Evolutionary conservation across 1,140 invertebrate genomes (phyloP).

Genomic region (Plectus sambesii): DNA sequence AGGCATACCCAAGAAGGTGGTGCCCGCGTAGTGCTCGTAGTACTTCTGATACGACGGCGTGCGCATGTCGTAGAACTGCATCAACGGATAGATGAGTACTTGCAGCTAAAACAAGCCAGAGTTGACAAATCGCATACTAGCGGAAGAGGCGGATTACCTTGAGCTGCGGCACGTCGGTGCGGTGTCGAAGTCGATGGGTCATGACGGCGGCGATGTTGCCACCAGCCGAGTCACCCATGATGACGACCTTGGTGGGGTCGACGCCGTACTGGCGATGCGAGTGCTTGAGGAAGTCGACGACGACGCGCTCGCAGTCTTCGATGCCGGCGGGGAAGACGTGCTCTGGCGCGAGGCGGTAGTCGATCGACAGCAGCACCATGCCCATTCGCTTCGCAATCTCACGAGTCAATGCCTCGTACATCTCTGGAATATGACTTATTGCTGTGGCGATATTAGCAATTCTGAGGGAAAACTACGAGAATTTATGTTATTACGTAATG

Average conservation of each 20-base stretch:
- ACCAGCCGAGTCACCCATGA: constrained; percentile 32
- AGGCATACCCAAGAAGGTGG: no score
- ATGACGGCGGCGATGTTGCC: constrained; percentile 30
- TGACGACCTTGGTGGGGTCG: constrained; percentile 25
- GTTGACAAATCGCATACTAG: constrained; percentile 7
- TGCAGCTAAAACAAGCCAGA: constrained; percentile 22
- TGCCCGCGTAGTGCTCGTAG: constrained; percentile 25
- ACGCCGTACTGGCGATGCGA: constrained; percentile 20
- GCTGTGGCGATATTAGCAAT: no score
- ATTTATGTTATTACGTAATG: no score
- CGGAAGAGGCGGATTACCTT: constrained; percentile 2
- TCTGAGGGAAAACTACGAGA: no score
- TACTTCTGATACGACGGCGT: constrained; percentile 31
- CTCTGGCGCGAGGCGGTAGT: no score
- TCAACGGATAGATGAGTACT: constrained; percentile 31
- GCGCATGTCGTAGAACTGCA: constrained; percentile 30
- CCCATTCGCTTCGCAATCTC: no score
- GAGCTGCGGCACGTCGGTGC: background rate
- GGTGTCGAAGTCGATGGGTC: constrained; percentile 21
- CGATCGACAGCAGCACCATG: no score
- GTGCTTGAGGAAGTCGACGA: no score
- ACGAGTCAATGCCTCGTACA: no score
- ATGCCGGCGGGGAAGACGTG: no score
- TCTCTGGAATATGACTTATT: no score
- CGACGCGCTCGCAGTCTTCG: no score